Conservation (phyloP, 2,888 invertebrate genomes). For the Drosophila planitibia region DNA sequence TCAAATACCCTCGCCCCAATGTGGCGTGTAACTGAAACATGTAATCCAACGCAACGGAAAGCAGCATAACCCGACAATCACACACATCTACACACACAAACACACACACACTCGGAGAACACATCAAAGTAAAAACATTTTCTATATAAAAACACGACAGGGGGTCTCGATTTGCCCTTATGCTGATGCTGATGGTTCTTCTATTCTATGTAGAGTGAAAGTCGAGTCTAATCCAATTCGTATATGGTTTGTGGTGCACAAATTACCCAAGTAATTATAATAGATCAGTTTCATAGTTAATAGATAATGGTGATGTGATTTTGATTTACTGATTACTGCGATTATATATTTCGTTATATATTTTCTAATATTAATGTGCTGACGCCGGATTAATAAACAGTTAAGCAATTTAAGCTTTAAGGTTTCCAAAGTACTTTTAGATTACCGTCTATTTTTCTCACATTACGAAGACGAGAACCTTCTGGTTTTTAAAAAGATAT, state of each 20-base stretch:
- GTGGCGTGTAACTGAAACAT: conserved; percentile 77
- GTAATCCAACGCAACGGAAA: conserved; percentile 66
- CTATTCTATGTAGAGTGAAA: conserved; percentile 27
- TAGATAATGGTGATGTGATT: conserved; percentile 22
- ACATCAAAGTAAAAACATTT: conserved; percentile 77
- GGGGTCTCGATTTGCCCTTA: conserved; percentile 67
- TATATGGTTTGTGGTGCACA: conserved; percentile 5
- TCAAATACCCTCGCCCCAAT: conserved; percentile 29
- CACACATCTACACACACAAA: conserved; percentile 15
- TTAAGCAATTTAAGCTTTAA: not conserved
- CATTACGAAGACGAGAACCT: not conserved
- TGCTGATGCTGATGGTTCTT: conserved; percentile 35
- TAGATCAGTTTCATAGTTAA: conserved; percentile 10
- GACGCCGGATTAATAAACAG: not conserved
- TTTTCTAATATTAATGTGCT: not conserved
- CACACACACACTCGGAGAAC: conserved; percentile 13
- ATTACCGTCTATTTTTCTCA: not conserved
- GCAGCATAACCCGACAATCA: conserved; percentile 52
- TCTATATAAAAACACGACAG: conserved; percentile 77
- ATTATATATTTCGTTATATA: not conserved
- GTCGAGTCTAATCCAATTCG: conserved; percentile 25
- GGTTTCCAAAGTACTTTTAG: not conserved
- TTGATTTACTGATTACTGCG: not conserved
- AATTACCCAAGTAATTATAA: not conserved
- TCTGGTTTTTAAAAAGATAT: not conserved